phyloP scores from a whole-genome alignment of 2,113 vertebrate genomes.

The Dipodomys ordii region DNA sequence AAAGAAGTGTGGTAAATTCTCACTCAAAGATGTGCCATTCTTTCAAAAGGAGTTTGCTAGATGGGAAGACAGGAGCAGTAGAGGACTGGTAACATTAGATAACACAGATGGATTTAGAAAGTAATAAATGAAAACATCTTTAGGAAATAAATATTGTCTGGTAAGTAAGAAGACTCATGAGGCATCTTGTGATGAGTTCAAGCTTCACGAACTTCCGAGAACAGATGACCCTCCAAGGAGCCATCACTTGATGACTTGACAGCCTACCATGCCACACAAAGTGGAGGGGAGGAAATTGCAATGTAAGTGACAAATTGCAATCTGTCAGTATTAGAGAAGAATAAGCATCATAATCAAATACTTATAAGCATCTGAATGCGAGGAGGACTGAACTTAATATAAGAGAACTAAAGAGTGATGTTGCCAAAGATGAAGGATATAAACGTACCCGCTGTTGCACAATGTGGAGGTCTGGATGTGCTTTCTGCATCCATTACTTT shows the following conservation, averaged over 20 bases:
- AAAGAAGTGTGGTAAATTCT: background rate
- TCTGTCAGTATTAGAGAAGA: background rate
- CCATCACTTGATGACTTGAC: background rate
- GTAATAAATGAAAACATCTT: background rate
- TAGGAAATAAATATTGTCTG: background rate
- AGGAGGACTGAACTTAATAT: background rate
- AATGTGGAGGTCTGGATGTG: background rate
- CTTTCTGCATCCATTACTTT: background rate
- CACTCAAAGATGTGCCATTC: background rate
- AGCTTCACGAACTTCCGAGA: background rate
- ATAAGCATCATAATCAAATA: background rate
- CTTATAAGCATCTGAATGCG: background rate
- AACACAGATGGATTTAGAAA: background rate
- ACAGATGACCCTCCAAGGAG: background rate
- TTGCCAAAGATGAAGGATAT: background rate
- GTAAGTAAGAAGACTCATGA: background rate
- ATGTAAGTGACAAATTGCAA: background rate
- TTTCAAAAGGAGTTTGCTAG: conserved; percentile 15
- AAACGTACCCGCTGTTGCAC: background rate
- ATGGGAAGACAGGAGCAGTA: background rate
- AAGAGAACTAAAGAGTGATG: background rate
- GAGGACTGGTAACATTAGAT: background rate
- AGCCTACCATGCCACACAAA: background rate
- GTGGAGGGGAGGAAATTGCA: background rate
- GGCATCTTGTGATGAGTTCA: background rate